Evolutionary conservation across 2,888 invertebrate genomes (phyloP).

Genomic region (Drosophila eohydei): DNA sequence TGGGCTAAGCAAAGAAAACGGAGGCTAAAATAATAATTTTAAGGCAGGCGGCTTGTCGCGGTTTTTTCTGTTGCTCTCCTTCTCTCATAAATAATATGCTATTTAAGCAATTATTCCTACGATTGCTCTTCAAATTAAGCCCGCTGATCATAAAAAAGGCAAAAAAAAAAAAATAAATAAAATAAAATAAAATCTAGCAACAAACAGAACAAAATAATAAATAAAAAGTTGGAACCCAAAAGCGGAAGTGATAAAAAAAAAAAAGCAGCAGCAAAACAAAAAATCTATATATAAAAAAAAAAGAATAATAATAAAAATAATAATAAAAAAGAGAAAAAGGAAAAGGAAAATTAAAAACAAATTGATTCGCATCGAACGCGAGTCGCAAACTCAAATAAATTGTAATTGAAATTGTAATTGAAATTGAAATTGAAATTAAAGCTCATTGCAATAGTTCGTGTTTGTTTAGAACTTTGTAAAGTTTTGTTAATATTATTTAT

Average conservation of each 20-base stretch:
- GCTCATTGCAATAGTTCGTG: constrained; percentile 58
- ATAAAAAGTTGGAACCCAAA: constrained; percentile 28
- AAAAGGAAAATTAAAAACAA: constrained; percentile 18
- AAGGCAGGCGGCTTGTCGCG: background rate
- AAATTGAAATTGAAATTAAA: constrained; percentile 44
- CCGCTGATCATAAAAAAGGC: constrained; percentile 33
- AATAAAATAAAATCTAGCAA: constrained; percentile 2
- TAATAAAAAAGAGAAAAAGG: constrained; percentile 13
- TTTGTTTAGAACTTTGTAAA: constrained; percentile 51
- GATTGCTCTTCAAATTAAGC: constrained; percentile 33
- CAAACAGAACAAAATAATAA: constrained; percentile 2
- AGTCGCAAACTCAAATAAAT: constrained; percentile 15
- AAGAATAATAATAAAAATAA: constrained; percentile 11
- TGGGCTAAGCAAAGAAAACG: constrained; percentile 55
- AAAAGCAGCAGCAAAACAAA: constrained; percentile 13
- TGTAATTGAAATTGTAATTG: constrained; percentile 3
- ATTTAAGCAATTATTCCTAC: constrained; percentile 55
- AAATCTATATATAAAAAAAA: constrained; percentile 9
- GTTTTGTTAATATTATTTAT: constrained; percentile 36
- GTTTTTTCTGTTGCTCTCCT: constrained; percentile 15
- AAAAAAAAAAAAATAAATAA: background rate
- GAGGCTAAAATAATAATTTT: constrained; percentile 54
- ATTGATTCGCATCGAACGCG: constrained; percentile 26
- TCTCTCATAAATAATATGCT: constrained; percentile 50
- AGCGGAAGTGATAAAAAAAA: constrained; percentile 64